phyloP scores from a whole-genome alignment of 1,140 invertebrate species.

The Leptopilina clavipes region DNA sequence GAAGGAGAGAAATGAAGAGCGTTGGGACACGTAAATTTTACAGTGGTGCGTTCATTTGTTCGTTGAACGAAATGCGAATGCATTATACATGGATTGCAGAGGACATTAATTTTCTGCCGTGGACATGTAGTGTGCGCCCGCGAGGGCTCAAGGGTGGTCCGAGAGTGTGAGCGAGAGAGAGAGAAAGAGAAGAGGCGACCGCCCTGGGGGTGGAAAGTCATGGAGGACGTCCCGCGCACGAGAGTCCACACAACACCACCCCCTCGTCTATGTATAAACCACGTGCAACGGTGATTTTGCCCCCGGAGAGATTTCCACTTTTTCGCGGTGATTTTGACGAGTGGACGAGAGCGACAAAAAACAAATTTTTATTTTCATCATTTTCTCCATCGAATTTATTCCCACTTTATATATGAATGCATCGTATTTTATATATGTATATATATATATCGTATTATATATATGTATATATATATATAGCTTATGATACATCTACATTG shows the following conservation, averaged over 20 bases:
- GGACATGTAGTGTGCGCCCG: constrained; percentile 72
- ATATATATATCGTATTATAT: no score
- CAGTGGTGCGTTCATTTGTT: constrained; percentile 72
- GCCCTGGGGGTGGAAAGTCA: constrained; percentile 42
- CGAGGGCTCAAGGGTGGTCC: constrained; percentile 39
- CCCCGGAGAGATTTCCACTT: constrained; percentile 46
- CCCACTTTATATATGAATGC: no score
- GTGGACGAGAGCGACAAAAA: constrained; percentile 54
- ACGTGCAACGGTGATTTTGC: constrained; percentile 46
- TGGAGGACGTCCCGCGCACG: constrained; percentile 50
- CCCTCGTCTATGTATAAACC: background rate
- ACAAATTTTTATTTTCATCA: background rate
- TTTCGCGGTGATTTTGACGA: constrained; percentile 71
- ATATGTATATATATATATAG: no score
- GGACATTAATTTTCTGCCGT: constrained; percentile 75
- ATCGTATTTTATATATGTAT: no score
- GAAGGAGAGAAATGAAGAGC: constrained; percentile 50
- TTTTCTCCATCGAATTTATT: no score
- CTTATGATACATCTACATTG: no score
- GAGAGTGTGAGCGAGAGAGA: constrained; percentile 35
- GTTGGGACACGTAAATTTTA: constrained; percentile 71
- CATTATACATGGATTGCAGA: constrained; percentile 76
- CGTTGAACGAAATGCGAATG: constrained; percentile 73
- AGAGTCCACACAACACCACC: constrained; percentile 42
- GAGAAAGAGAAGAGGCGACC: constrained; percentile 40